phyloP scores from a whole-genome alignment of 2,888 invertebrate species.

The Leptodirus hochenwartii region DNA sequence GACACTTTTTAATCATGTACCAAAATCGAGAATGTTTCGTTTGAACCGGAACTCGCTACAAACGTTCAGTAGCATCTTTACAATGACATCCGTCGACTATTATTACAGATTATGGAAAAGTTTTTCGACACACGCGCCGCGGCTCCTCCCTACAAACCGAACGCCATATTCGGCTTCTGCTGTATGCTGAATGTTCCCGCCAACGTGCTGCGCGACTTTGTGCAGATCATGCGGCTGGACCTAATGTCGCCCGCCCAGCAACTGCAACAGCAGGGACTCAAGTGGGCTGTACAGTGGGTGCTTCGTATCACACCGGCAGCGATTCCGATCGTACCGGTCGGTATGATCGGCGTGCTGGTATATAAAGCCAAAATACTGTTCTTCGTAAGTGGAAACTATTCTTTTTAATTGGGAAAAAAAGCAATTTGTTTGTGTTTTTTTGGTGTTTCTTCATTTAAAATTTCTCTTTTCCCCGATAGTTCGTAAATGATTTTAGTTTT shows the following conservation, averaged over 20 bases:
- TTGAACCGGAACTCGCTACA: too few species aligned
- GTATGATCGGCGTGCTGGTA: conserved; percentile 72
- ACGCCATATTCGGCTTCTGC: conserved; percentile 71
- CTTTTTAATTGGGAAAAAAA: neutral
- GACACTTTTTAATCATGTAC: too few species aligned
- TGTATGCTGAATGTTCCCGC: conserved; percentile 69
- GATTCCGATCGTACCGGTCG: conserved; percentile 73
- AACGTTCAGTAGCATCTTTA: too few species aligned
- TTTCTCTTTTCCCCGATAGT: conserved; percentile 4
- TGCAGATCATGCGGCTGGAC: conserved; percentile 64
- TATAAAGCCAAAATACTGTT: conserved; percentile 79
- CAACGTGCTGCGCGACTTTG: conserved; percentile 78
- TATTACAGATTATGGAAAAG: conserved; percentile 59
- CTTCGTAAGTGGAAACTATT: conserved; percentile 58
- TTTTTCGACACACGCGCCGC: conserved; percentile 84
- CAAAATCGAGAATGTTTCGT: too few species aligned
- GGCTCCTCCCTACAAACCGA: conserved; percentile 80
- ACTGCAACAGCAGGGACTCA: conserved; percentile 42
- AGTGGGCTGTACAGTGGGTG: conserved; percentile 87
- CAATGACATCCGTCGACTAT: too few species aligned
- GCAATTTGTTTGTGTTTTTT: conserved; percentile 4
- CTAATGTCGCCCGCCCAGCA: conserved; percentile 39
- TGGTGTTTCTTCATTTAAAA: conserved; percentile 1
- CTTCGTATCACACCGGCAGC: conserved; percentile 81
- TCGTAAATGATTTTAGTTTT: conserved; percentile 7